phyloP scores from a whole-genome alignment of 2,113 vertebrate genomes.

The Rallus limicola region DNA sequence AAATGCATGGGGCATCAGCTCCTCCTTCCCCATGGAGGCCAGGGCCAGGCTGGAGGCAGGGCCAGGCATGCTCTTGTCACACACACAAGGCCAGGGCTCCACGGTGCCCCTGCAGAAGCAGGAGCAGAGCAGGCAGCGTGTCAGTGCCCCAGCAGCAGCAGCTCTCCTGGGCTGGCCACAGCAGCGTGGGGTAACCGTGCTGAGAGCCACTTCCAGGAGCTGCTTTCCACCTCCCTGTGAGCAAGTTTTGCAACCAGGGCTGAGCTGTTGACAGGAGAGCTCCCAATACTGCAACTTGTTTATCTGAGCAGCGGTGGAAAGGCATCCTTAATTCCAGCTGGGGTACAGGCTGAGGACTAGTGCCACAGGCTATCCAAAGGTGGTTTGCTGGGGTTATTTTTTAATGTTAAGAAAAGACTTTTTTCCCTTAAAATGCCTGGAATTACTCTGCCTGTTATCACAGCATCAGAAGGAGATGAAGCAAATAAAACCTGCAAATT shows the following conservation, averaged over 20 bases:
- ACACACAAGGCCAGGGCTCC: neutral
- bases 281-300: neutral
- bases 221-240: neutral
- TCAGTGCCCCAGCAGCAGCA: neutral
- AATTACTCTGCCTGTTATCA: neutral
- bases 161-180: neutral
- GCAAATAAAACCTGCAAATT: neutral
- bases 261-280: neutral
- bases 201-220: neutral
- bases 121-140: neutral
- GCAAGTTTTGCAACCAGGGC: neutral
- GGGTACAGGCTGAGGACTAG: neutral
- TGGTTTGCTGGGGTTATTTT: too few relatives aligned
- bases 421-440: neutral
- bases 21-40: neutral
- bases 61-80: rapidly evolving
- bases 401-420: neutral
- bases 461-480: neutral
- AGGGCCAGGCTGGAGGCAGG: neutral
- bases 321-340: neutral
- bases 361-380: neutral
- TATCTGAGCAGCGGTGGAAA: neutral
- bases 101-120: neutral
- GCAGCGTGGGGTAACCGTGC: neutral
- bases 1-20: neutral